A percentile compares a stretch with the other conserved stretches of the same genome.
Conservation (phyloP, 2,113 vertebrate species). For the Turdus rufiventris region DNA sequence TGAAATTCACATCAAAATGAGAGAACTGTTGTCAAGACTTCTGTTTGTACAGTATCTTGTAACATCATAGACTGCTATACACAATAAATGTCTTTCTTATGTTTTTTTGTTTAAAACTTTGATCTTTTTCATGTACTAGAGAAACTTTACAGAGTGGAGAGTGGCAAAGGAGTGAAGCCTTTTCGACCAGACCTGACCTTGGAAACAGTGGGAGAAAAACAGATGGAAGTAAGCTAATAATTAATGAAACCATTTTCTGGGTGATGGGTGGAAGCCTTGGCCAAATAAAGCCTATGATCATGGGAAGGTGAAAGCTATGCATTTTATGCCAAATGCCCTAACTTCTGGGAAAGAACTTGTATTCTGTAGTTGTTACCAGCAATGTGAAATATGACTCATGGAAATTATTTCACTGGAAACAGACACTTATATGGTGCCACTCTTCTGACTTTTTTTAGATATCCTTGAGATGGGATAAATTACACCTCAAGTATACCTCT, state of each 20-base stretch:
- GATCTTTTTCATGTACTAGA: constrained; percentile 69
- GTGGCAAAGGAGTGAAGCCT: constrained; percentile 57
- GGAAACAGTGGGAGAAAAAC: constrained; percentile 79
- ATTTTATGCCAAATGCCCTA: not conserved
- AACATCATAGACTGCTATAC: not conserved
- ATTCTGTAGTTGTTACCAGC: not conserved
- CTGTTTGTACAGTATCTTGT: not conserved
- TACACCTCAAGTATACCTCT: not conserved
- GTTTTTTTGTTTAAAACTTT: not conserved
- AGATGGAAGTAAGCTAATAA: constrained; percentile 81
- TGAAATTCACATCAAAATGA: constrained; percentile 12
- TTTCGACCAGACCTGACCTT: constrained; percentile 90
- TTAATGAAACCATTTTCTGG: constrained; percentile 21
- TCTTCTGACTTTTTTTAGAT: not conserved
- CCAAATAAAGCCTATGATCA: not conserved
- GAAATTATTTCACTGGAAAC: not conserved
- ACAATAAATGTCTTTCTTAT: not conserved
- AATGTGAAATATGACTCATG: not conserved
- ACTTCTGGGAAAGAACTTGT: not conserved
- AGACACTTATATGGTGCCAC: not conserved
- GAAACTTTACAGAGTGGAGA: constrained; percentile 87
- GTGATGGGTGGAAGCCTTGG: not conserved
- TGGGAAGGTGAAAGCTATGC: not conserved
- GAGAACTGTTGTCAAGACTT: not conserved
- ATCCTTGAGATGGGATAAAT: not conserved